These are phyloP conservation scores for Pherbina coryleti DNA, from an alignment of 2,888 invertebrate species.

Conservation along the genomic window DNA sequence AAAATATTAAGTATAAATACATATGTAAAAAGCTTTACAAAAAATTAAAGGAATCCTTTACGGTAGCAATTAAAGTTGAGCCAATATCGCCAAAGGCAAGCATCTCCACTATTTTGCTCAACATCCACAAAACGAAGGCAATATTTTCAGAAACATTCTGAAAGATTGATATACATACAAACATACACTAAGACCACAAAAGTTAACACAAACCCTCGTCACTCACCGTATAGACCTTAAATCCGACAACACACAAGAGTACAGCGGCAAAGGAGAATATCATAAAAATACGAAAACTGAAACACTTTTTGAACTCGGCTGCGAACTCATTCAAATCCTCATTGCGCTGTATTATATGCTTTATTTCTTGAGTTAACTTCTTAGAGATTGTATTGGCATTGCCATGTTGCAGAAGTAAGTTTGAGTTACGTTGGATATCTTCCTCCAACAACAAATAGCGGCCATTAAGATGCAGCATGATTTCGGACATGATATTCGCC, in stretches of 20 bases:
- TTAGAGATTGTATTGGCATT: background rate
- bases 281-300: slow-evolving; percentile 55
- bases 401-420: slow-evolving; percentile 43
- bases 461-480: slow-evolving; percentile 57
- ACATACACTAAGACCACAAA: too few relatives aligned
- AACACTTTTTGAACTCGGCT: slow-evolving; percentile 53
- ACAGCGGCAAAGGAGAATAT: background rate
- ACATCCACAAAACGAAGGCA: too few relatives aligned
- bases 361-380: slow-evolving; percentile 37
- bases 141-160: too few relatives aligned
- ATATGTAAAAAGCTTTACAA: background rate
- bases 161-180: too few relatives aligned
- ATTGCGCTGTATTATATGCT: slow-evolving; percentile 49
- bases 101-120: slow-evolving; percentile 55
- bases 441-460: slow-evolving; percentile 56
- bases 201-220: too few relatives aligned
- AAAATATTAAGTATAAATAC: background rate
- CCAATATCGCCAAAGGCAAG: slow-evolving; percentile 56
- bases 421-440: slow-evolving; percentile 47
- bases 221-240: slow-evolving; percentile 35
- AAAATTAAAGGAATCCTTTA: slow-evolving; percentile 38
- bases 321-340: slow-evolving; percentile 55
- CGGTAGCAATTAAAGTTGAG: slow-evolving; percentile 53
- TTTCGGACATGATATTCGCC: slow-evolving; percentile 51
- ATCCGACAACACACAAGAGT: background rate